These are phyloP conservation scores for Lasioglossum calceatum DNA, from an alignment of 2,888 invertebrate genomes.

Conservation along the genomic window DNA sequence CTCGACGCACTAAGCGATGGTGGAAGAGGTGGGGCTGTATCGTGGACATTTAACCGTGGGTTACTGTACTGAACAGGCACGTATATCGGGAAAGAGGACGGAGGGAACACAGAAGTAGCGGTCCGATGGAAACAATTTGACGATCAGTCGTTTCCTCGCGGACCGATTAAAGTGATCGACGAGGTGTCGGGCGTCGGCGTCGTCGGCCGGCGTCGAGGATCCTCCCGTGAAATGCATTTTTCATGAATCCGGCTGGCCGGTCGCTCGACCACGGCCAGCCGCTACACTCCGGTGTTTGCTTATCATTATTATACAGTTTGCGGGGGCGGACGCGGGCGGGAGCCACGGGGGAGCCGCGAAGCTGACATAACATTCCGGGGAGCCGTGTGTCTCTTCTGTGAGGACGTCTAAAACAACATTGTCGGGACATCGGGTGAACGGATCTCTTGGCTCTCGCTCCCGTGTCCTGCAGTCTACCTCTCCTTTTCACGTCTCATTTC, in stretches of 20 bases:
- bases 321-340: slow-evolving; percentile 25
- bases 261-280: slow-evolving; percentile 24
- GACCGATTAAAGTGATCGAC: slow-evolving; percentile 58
- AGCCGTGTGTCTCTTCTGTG: slow-evolving; percentile 68
- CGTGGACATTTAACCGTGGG: neutral
- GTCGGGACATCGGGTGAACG: slow-evolving; percentile 61
- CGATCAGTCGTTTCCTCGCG: slow-evolving; percentile 41
- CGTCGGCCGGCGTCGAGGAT: slow-evolving; percentile 15
- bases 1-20: too few species aligned
- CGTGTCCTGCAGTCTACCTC: slow-evolving; percentile 31
- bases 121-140: slow-evolving; percentile 40
- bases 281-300: slow-evolving; percentile 67
- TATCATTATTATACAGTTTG: slow-evolving; percentile 74
- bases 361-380: slow-evolving; percentile 72
- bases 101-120: neutral
- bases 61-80: neutral
- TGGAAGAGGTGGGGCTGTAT: too few species aligned
- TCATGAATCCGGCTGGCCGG: slow-evolving; percentile 55
- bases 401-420: slow-evolving; percentile 73
- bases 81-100: neutral
- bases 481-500: slow-evolving; percentile 71
- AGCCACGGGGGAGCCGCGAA: slow-evolving; percentile 29
- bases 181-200: slow-evolving; percentile 53
- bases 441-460: slow-evolving; percentile 55
- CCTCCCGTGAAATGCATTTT: slow-evolving; percentile 60